Evolutionary conservation across 2,113 vertebrate genomes (phyloP).

Genomic region (Emydocephalus ijimae): DNA sequence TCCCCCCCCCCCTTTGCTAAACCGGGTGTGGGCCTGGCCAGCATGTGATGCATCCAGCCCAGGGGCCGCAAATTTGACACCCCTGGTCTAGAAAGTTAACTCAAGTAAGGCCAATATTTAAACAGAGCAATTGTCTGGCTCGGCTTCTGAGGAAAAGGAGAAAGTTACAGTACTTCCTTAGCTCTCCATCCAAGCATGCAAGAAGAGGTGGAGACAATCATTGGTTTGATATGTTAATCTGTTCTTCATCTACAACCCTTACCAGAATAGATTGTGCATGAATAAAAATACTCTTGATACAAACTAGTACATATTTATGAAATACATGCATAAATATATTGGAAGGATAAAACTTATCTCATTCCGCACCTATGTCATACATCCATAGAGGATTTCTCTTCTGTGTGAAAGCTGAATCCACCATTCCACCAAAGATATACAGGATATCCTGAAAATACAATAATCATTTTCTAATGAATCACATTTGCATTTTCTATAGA

Average conservation of each 20-base stretch:
- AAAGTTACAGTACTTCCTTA: not conserved
- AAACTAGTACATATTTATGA: not conserved
- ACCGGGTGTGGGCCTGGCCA: too few species aligned
- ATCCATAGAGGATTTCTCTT: slow-evolving; percentile 77
- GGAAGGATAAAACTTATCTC: slow-evolving; percentile 17
- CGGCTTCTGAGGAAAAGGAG: not conserved
- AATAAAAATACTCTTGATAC: not conserved
- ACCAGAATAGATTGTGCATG: not conserved
- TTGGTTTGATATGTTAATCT: not conserved
- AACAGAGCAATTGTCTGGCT: not conserved
- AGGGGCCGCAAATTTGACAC: too few species aligned
- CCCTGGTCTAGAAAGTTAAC: not conserved
- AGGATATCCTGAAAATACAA: slow-evolving; percentile 68
- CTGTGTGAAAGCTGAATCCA: slow-evolving; percentile 76
- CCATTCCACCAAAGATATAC: slow-evolving; percentile 80
- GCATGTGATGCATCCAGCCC: too few species aligned
- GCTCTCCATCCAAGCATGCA: not conserved
- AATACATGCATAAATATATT: not conserved
- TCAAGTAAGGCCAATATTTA: not conserved
- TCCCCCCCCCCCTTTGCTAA: too few species aligned
- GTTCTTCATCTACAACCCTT: not conserved
- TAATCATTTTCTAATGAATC: not conserved
- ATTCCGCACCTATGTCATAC: slow-evolving; percentile 73
- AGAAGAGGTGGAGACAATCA: not conserved
- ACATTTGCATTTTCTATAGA: not conserved